Base-by-base conservation (phyloP, 1,140 invertebrate species). In the Papilio helenus region DNA sequence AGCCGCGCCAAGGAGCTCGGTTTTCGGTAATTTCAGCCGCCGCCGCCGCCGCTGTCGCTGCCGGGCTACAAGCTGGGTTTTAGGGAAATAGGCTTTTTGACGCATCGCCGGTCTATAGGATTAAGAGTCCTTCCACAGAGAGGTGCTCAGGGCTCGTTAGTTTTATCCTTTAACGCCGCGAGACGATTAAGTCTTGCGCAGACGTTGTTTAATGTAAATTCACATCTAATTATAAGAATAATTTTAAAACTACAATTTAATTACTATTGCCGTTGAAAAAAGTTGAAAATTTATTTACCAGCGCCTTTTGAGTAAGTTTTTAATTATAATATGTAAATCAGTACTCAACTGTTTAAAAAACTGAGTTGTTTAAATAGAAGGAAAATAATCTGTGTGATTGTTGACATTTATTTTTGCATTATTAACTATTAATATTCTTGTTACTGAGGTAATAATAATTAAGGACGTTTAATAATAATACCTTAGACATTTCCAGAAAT, bases 1-100 rank as follows among this genome's bases (percentile, higher is more conserved):
- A 55, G 72, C 76, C 14, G 58, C 23, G 81, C 80, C 78, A 81
- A 79, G 76, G 76, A 83, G 80, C 76, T 65, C 55, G 79, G 79
- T 65, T 76, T 76, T 76, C 55, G 51, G 74, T 76, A 76, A 76
- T 76, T 76, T 58, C 26, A 65, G 72, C 80, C 83, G 82, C 81
- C 77, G 51, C n/a, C 51, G 51, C n/a, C 18, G 46, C 16, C 3
- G 46, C 18, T 51, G 49, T 3, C 49, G 49, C 18, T 51, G 18
- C 46, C 23, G 58, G 72, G 79, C 81, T 79, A 55, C 61, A 65
- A 73, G 79, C 73, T 76, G 49, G 61, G 76, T 72, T 80, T 80
- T 80, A 78, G 76, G 74, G 74, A 61, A 76, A 76, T 76, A 42
- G 74, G 71, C 18, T 72, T 72, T 72, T 44, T 72, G 71, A 42